phyloP scores from a whole-genome alignment of 2,113 vertebrate species.

The Thamnaconus septentrionalis region DNA sequence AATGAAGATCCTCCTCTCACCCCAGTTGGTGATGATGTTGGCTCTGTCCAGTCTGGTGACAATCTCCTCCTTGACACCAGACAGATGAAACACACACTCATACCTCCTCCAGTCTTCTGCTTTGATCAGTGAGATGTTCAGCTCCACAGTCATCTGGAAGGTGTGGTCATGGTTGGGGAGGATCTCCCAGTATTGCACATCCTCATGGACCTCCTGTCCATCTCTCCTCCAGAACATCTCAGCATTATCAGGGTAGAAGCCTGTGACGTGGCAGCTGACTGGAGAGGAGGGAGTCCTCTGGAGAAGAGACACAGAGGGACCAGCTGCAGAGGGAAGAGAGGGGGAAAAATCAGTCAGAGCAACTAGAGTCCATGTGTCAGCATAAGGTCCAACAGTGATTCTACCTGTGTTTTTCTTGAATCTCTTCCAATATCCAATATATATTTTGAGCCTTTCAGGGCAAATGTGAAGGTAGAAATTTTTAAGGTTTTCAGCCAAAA shows the following conservation, averaged over 20 bases:
- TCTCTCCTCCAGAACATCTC: constrained; percentile 40
- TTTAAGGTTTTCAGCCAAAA: too few species aligned
- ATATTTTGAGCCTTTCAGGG: constrained; percentile 27
- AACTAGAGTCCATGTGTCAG: constrained; percentile 23
- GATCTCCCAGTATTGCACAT: constrained; percentile 40
- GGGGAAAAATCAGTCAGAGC: too few species aligned
- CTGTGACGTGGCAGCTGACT: constrained; percentile 37
- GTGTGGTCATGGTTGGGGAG: constrained; percentile 55
- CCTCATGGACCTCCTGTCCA: constrained; percentile 31
- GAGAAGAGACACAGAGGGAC: constrained; percentile 32
- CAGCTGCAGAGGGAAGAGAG: background rate
- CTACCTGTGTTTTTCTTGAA: constrained; percentile 7
- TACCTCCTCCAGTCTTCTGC: constrained; percentile 20
- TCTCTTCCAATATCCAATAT: background rate
- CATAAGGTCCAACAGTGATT: background rate
- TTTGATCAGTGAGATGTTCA: constrained; percentile 5
- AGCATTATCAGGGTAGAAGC: constrained; percentile 39
- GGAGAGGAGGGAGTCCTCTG: constrained; percentile 48
- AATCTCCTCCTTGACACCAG: background rate
- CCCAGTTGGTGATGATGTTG: constrained; percentile 21
- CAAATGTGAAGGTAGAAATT: background rate
- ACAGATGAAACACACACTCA: constrained; percentile 37
- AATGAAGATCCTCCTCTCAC: background rate
- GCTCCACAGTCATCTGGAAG: constrained; percentile 47
- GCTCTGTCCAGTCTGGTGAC: constrained; percentile 8